Base-by-base conservation (phyloP, 2,113 vertebrate genomes). In the Lophochroa leadbeateri region DNA sequence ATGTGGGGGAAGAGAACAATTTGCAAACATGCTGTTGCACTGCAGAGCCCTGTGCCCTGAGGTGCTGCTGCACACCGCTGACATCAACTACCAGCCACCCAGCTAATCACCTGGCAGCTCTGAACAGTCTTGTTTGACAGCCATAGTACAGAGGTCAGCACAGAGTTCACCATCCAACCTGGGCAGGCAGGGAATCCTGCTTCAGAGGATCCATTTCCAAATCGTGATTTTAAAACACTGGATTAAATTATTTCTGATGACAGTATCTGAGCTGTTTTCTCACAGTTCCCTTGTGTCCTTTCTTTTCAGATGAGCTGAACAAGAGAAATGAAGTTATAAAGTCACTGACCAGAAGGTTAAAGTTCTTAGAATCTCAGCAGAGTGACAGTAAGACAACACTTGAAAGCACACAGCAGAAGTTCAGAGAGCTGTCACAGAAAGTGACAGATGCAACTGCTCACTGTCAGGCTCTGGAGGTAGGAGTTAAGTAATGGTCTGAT, bases 381-480 rank as follows among this genome's bases (percentile, higher is more conserved):
- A 87, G 65, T 5, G 96, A 98, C 47, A 96, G 91, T 35, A 96
- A 97, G 27, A 35, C 44, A 3, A 55, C 77, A 9, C 95, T 97
- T 37, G 97, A 97, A 70, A 97, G 58, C 68, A 98, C 97, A 6
- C 97, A 98, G 9, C 96, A 96, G 8, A 97, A 96, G 67, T 96
- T 98, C 12, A 96, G 98, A 81, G 97, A 98, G 52, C 88, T 97
- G 84, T 91, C 92, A 76, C 97, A 95, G 7, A 98, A 97, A 95
- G 96, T 97, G 2, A 80, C 97, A 23, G 96, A 98, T 52, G 86
- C 96, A 10, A 78, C 96, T 29, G 69, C 89, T 68, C 97, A 95
- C 25, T 98, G 97, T 29, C 97, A 97, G 71, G 97, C 97, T 60
- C 96, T 98, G 11, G 97, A 98, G 98, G 98, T 98, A 94, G 78